phyloP scores from a whole-genome alignment of 2,797 vertebrate species.

The Mus minutoides region DNA sequence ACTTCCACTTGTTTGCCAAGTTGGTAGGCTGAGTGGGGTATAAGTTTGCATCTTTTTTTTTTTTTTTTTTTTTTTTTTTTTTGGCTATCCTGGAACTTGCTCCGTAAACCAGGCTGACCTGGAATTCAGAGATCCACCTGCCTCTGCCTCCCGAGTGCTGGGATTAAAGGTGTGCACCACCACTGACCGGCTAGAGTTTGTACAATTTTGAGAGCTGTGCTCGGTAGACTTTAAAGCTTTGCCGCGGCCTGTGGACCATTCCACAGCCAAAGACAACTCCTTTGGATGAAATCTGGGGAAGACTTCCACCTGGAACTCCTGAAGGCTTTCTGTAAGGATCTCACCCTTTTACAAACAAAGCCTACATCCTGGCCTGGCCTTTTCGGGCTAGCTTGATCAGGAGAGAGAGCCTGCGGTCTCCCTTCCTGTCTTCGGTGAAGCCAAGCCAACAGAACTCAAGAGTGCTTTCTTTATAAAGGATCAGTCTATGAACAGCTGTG shows the following conservation, averaged over 20 bases:
- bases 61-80: background rate
- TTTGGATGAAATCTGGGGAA: background rate
- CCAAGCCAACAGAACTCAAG: background rate
- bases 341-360: background rate
- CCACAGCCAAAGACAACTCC: background rate
- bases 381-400: background rate
- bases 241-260: background rate
- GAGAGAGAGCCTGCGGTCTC: background rate
- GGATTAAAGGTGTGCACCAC: background rate
- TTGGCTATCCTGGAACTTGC: background rate
- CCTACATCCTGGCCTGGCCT: background rate
- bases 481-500: background rate
- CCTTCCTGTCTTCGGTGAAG: background rate
- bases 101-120: background rate
- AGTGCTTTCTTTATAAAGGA: background rate
- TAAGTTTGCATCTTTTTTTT: accelerated
- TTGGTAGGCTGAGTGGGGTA: background rate
- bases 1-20: background rate
- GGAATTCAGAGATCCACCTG: background rate
- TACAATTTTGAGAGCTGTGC: background rate
- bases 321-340: constrained; percentile 31
- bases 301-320: background rate
- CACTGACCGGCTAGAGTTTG: background rate
- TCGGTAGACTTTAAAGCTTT: background rate
- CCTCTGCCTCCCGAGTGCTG: background rate